Base-by-base conservation (phyloP, 2,888 invertebrate genomes). In the Drosophila dives region DNA sequence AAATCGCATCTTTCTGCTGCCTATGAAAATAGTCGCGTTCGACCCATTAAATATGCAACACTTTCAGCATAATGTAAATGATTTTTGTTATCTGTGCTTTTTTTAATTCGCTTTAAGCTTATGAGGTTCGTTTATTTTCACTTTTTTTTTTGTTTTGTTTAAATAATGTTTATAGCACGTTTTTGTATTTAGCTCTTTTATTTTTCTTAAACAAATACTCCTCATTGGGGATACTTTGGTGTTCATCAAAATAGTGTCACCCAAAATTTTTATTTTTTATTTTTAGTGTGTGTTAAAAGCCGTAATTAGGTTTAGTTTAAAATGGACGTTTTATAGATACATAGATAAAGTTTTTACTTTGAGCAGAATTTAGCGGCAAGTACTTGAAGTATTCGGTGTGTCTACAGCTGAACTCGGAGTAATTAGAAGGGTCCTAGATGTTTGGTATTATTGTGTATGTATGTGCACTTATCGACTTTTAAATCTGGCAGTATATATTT, bases 1-100 rank as follows among this genome's bases (percentile, higher is more conserved):
- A 76, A 72, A 64, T 36, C 53, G 63, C 69, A 56, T 55, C 55
- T 77, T 55, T 53, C n/a, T 69, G 70, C 51, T 15, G 65, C 63
- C 75, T 71, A 69, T 73, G 72, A 74, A 78, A 85, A 84, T 76
- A 80, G 86, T 77, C 80, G 79, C 78, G 75, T 78, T 80, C 73
- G 76, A 80, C 80, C 89, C 81, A 81, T 89, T 81, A 84, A 83
- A 80, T 89, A 86, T 83, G 86, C 83, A 80, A 82, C 81, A 77
- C 69, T 68, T 81, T 48, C 61, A 61, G 64, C 62, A 48, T 63
- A 69, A 73, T 73, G 63, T 59, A 65, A 78, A 78, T 86, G 65
- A 61, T 77, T 75, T 50, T 66, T 73, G 60, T 56, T 73, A 69
- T 65, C 66, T 36, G 64, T 58, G 56, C 48, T 48, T 51, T 53